Conservation (phyloP, 2,888 invertebrate species). For the Tipula vernalis region DNA sequence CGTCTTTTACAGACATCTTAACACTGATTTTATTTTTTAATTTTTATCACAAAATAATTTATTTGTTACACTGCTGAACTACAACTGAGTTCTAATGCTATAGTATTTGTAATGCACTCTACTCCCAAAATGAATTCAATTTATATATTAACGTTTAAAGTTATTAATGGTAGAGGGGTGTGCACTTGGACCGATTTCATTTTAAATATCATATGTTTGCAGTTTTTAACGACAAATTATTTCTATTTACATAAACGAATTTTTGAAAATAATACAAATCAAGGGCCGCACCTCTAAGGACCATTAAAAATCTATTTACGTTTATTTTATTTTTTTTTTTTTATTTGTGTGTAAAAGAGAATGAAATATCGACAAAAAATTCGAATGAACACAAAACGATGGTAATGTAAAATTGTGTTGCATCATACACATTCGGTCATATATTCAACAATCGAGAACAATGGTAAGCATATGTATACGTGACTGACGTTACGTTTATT, state of each 20-base stretch:
- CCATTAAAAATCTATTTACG: neutral
- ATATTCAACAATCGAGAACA: neutral
- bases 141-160: neutral
- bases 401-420: neutral
- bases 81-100: neutral
- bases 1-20: neutral
- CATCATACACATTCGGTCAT: neutral
- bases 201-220: neutral
- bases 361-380: neutral
- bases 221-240: neutral
- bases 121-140: neutral
- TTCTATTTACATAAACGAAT: neutral
- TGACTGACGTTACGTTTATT: neutral
- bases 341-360: neutral
- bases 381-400: neutral
- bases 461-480: neutral
- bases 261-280: neutral
- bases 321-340: neutral
- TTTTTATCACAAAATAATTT: neutral
- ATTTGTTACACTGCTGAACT: neutral
- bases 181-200: neutral
- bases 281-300: neutral
- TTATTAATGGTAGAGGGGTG: neutral
- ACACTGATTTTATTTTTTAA: neutral
- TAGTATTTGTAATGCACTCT: neutral